These are phyloP conservation scores for Atherinosoma microstoma DNA, from an alignment of 2,797 vertebrate genomes.

Conservation along the genomic window DNA sequence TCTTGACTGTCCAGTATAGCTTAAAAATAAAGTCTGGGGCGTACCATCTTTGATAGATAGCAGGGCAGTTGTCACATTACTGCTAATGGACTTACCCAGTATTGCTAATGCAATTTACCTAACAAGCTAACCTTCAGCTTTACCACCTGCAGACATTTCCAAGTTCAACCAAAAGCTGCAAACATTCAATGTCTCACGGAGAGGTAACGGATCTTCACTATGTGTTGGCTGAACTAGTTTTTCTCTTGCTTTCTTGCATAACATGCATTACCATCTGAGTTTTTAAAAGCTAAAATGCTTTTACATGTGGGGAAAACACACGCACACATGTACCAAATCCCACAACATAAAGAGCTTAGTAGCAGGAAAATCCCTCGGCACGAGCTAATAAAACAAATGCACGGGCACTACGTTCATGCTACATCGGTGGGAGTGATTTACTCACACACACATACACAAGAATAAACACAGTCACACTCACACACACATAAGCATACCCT, in stretches of 20 bases:
- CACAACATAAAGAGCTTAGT: slow-evolving; percentile 26
- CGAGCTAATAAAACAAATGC: slow-evolving; percentile 44
- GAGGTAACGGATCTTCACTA: not conserved
- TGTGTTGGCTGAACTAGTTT: not conserved
- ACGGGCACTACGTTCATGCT: slow-evolving; percentile 13
- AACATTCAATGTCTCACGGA: not conserved
- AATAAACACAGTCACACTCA: not conserved
- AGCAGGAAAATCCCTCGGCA: slow-evolving; percentile 31
- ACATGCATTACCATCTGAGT: slow-evolving; percentile 12
- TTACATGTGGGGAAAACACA: slow-evolving; percentile 6
- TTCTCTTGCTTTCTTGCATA: slow-evolving; percentile 26
- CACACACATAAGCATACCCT: slow-evolving; percentile 64
- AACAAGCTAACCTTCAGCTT: slow-evolving; percentile 38
- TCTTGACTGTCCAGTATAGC: not conserved
- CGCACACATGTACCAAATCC: not conserved
- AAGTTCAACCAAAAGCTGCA: not conserved
- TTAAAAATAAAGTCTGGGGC: not conserved
- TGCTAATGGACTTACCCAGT: not conserved
- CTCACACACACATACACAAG: slow-evolving; percentile 14
- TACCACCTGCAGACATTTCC: slow-evolving; percentile 17
- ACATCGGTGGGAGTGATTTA: slow-evolving; percentile 13
- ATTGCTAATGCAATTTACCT: slow-evolving; percentile 28
- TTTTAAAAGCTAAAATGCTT: slow-evolving; percentile 23
- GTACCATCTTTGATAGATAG: not conserved
- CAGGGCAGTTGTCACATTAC: not conserved